Evolutionary conservation across 1,140 invertebrate genomes (phyloP), one percentile per base, ranked within the genome.

Genomic region (Oncopodura yosiiana): DNA sequence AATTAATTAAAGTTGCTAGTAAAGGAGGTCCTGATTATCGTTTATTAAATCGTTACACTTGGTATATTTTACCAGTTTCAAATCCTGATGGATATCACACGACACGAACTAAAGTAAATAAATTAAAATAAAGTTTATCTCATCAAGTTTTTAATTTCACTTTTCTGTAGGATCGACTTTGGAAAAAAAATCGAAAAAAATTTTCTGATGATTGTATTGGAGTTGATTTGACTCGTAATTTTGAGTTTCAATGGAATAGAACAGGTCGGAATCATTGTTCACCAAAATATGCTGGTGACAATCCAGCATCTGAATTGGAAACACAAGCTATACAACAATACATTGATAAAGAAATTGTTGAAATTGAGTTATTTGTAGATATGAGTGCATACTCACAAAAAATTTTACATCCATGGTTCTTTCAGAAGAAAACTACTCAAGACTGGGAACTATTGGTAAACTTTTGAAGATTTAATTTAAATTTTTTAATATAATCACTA

Each of bases 251-350:
- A 52, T 91, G 86, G 87, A 61, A 61, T 42, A 88, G 89, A 4
- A 78, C 87, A 14, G 90, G 86, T n/a, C 78, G 74, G n/a, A 83
- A 89, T 70, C 86, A 86, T 0, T 97, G 94, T 69, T 81, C 82
- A 19, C 87, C 94, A 58, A 90, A 83, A 1, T 98, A 86, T 69
- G 80, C 84, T n/a, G 94, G 94, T 11, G 74, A 78, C 0, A 70
- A 73, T 5, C 78, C 91, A 0, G 95, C 95, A 69, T 94, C 90
- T 0, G 94, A 97, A 73, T 84, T 87, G 0, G 94, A 97, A 72
- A n/a, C n/a, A n/a, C n/a, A n/a, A n/a, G n/a, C n/a, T n/a, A n/a
- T n/a, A n/a, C n/a, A n/a, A n/a, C n/a, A n/a, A n/a, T n/a, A n/a
- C n/a, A n/a, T n/a, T n/a, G n/a, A n/a, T n/a, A n/a, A n/a, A n/a